phyloP scores from a whole-genome alignment of 2,888 invertebrate species.

The Cephus nigrinus region DNA sequence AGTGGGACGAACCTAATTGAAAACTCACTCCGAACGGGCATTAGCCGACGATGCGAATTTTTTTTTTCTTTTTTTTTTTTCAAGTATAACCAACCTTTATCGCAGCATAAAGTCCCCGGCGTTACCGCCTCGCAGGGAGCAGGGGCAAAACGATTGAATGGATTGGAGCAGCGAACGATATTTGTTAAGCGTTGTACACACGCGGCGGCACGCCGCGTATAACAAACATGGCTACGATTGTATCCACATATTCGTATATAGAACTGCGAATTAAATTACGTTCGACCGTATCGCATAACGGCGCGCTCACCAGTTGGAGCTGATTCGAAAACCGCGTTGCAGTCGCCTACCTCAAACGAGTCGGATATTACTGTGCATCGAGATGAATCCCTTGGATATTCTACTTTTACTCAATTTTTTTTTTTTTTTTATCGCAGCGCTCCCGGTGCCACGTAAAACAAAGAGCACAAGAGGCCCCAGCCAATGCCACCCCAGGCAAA shows the following conservation, averaged over 20 bases:
- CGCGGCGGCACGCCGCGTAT: slow-evolving; percentile 35
- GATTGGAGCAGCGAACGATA: slow-evolving; percentile 27
- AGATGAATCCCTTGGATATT: neutral
- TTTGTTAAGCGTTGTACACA: slow-evolving; percentile 30
- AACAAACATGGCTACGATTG: slow-evolving; percentile 40
- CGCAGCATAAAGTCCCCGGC: neutral
- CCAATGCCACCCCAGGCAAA: neutral
- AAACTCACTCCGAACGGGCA: neutral
- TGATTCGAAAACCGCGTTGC: slow-evolving; percentile 2
- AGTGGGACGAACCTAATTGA: neutral
- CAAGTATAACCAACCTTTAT: neutral
- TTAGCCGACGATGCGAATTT: neutral
- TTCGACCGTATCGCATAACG: slow-evolving; percentile 45
- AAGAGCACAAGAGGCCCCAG: neutral
- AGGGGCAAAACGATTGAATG: slow-evolving; percentile 27
- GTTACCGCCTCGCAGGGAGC: neutral
- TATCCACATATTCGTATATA: slow-evolving; percentile 21
- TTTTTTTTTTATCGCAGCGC: neutral
- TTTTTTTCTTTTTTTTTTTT: neutral
- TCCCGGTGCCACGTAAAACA: neutral
- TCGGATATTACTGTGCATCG: neutral
- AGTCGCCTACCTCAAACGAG: neutral
- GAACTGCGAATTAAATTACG: slow-evolving; percentile 42
- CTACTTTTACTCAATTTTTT: neutral
- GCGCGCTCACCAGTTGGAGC: slow-evolving; percentile 38